A percentile compares a stretch with the other conserved stretches of the same genome.
Evolutionary conservation across 2,113 vertebrate species (phyloP).

Genomic region (Coracopsis vasa): DNA sequence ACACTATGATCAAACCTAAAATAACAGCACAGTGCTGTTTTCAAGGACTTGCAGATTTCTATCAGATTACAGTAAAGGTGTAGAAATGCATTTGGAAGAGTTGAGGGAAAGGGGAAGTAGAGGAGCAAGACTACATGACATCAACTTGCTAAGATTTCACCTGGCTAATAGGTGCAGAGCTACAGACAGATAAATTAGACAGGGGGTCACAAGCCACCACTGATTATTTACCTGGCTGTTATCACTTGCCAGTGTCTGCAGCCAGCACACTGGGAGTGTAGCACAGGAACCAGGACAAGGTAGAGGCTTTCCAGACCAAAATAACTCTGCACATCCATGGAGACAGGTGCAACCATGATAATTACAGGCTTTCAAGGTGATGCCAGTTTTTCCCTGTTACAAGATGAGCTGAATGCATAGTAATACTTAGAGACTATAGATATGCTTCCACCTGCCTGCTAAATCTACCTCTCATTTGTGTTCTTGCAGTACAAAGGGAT

Average conservation of each 20-base stretch:
- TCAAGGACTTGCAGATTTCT: background rate
- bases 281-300: background rate
- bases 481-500: background rate
- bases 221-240: conserved; percentile 17
- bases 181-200: conserved; percentile 10
- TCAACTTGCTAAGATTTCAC: background rate
- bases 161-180: background rate
- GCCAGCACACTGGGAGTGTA: background rate
- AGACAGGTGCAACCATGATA: background rate
- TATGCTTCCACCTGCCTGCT: background rate
- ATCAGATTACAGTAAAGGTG: background rate
- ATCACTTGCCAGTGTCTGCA: background rate
- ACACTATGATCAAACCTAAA: background rate
- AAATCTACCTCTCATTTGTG: background rate
- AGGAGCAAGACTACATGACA: background rate
- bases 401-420: background rate
- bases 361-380: background rate
- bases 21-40: background rate
- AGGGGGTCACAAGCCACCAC: background rate
- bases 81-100: background rate
- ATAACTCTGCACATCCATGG: background rate
- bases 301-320: background rate
- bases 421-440: background rate
- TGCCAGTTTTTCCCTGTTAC: background rate
- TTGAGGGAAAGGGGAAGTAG: background rate